Evolutionary conservation across 2,113 vertebrate genomes (phyloP), one percentile per base, ranked within the genome.

Genomic region (Nematolebias whitei): DNA sequence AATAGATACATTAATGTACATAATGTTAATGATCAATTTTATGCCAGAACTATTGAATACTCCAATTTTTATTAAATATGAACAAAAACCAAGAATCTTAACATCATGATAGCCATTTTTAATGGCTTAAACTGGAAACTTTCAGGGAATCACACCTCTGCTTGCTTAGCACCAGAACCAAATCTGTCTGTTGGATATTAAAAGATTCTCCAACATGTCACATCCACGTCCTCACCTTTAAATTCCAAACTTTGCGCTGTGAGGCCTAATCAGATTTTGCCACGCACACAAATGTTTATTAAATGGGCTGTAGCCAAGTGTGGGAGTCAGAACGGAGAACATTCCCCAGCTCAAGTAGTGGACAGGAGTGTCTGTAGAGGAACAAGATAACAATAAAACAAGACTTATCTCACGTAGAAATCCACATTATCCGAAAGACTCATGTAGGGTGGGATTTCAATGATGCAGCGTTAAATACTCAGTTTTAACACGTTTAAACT

Each of bases 191-290:
- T 14, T 24, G 14, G 15, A 15, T 5, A 15, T 6, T 16, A 16
- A 50, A 20, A 3, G 32, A 20, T 22, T 54, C 12, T 38, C 18
- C 52, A 19, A 4, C n/a, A n/a, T n/a, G n/a, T n/a, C n/a, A n/a
- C n/a, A n/a, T 56, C 22, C 10, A 12, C 40, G 40, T 12, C 19
- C 54, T 24, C 40, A 26, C 48, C 60, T 56, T 66, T 53, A 71
- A 78, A 79, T 76, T 66, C 71, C n/a, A 45, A 15, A 40, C 39
- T 15, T 47, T 78, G 32, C 12, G 29, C 41, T 52, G 32, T 6
- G n/a, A n/a, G n/a, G n/a, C n/a, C n/a, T n/a, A 35, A 90, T 89
- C 85, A 86, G 81, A 91, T 90, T 63, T 60, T 72, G 59, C 53
- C 50, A 87, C 61, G 76, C 87, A 86, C 68, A 51, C 26, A 44